Evolutionary conservation across 2,888 invertebrate genomes (phyloP), one percentile per base, ranked within the genome.

Genomic region (Aplocera efformata): DNA sequence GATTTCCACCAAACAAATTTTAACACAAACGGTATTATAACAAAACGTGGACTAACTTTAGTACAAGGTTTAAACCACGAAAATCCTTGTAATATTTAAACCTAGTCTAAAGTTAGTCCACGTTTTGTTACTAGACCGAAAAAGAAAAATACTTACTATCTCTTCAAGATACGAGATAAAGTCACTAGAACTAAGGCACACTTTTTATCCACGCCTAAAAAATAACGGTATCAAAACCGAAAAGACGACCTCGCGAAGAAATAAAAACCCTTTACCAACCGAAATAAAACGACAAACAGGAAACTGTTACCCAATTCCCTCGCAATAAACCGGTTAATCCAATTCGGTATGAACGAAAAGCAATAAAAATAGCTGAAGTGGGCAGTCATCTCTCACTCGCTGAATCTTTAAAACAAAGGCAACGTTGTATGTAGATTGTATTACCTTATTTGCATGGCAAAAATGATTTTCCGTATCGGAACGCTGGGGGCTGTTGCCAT

Each of bases 381-480:
- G 28, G 39, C 36, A n/a, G 24, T 32, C 50, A 47, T 48, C 46
- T 48, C 40, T 43, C 39, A 47, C 49, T 41, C 33, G 48, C 38
- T 53, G 60, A 53, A 68, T 65, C 55, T 62, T 64, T 63, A 63
- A 66, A 61, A 60, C 53, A 60, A 60, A 59, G 48, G 52, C 55
- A 50, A 50, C 55, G 53, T 48, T 50, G 57, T 63, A 68, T 66
- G 66, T 56, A 68, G 67, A 74, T 72, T 61, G 50, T 62, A 69
- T 65, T 50, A 56, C 51, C 55, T 34, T 48, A 74, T 77, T 77
- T 74, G 65, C 75, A 73, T 75, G 75, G 63, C 63, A 65, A 64
- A 71, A 77, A 77, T 76, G 61, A 74, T 74, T 71, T 63, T 62
- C 57, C 60, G 67, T 58, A 56, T 58, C 53, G 46, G 42, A 44